Evolutionary conservation across 1,140 invertebrate genomes (phyloP).

Genomic region (Anoplophora glabripennis): DNA sequence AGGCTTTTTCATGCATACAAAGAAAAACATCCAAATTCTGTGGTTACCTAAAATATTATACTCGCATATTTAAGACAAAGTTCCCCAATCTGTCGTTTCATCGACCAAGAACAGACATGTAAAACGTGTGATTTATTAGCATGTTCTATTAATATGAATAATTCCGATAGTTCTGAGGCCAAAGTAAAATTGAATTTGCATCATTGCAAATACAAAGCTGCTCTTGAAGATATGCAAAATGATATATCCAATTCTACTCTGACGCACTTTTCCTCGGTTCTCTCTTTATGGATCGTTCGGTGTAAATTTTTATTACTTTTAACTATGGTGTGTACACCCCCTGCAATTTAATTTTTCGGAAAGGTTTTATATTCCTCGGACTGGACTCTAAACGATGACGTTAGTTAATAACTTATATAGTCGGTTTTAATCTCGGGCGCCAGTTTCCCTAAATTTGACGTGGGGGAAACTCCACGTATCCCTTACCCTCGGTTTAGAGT

Average conservation of each 20-base stretch:
- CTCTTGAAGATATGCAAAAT: slow-evolving; percentile 4
- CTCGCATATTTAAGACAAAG: neutral
- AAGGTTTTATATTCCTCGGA: too few relatives aligned
- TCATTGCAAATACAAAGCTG: slow-evolving; percentile 10
- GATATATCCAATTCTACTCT: neutral
- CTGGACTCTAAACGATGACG: too few relatives aligned
- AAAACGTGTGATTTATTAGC: neutral
- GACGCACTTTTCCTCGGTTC: too few relatives aligned
- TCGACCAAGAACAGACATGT: slow-evolving; percentile 9
- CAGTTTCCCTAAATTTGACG: too few relatives aligned
- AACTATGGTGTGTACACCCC: too few relatives aligned
- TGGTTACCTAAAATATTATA: neutral
- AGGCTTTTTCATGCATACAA: neutral
- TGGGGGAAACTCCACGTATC: too few relatives aligned
- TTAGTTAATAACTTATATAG: too few relatives aligned
- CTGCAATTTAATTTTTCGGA: too few relatives aligned
- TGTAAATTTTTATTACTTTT: too few relatives aligned
- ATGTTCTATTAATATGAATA: neutral
- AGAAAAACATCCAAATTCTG: neutral
- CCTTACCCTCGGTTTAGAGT: too few relatives aligned
- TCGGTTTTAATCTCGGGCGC: too few relatives aligned
- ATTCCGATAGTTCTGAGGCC: slow-evolving; percentile 3
- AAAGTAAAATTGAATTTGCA: slow-evolving; percentile 4
- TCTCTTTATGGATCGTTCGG: too few relatives aligned
- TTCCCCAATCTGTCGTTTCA: neutral